Percentiles rank a stretch among this genome's conserved stretches.
These are phyloP conservation scores for Drosophila bocqueti DNA, from an alignment of 1,140 invertebrate species.

Conservation along the genomic window DNA sequence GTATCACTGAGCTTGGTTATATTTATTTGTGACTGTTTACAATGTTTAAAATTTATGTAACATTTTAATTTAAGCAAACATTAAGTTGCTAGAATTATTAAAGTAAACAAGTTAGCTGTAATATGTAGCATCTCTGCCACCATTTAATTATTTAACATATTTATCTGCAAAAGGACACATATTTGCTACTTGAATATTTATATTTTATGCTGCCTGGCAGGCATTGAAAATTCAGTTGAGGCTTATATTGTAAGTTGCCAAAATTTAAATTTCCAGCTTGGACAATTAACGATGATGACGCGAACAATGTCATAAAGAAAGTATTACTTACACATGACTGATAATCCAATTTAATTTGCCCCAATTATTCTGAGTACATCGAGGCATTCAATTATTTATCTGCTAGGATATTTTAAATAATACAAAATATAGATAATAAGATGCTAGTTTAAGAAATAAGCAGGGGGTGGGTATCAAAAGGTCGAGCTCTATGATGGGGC, in stretches of 20 bases:
- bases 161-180: background rate
- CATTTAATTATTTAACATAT: background rate
- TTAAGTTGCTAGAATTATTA: background rate
- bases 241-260: slow-evolving; percentile 13
- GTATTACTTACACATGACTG: slow-evolving; percentile 28
- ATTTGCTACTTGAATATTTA: background rate
- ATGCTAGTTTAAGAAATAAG: slow-evolving; percentile 6
- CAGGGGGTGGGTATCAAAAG: slow-evolving; percentile 30
- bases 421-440: slow-evolving; percentile 9
- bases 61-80: background rate
- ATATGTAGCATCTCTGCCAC: background rate
- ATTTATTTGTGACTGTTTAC: background rate
- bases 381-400: slow-evolving; percentile 1
- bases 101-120: no score
- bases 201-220: slow-evolving; percentile 2
- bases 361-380: background rate
- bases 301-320: slow-evolving; percentile 13
- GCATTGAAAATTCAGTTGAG: slow-evolving; percentile 1
- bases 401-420: background rate
- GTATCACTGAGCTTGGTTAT: background rate
- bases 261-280: slow-evolving; percentile 4
- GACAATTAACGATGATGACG: slow-evolving; percentile 5
- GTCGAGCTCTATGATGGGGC: slow-evolving; percentile 17
- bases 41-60: background rate
- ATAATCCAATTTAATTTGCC: slow-evolving; percentile 21